Evolutionary conservation across 2,888 invertebrate species (phyloP), one percentile per base, ranked within the genome.

Genomic region (Alentia gelatinosa): DNA sequence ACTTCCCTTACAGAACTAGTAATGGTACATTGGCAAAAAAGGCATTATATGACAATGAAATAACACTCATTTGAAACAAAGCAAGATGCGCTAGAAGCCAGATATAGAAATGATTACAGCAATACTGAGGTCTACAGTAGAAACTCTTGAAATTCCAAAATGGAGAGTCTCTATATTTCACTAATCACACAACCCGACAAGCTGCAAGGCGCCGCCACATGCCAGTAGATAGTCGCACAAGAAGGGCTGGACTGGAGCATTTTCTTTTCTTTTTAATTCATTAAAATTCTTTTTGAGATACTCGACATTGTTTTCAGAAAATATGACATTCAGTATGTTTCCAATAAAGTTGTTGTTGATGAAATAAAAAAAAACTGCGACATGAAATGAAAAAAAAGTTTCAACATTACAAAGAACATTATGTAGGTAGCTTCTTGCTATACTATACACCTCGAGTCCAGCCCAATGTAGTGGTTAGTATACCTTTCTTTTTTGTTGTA

Each of bases 401-500:
- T 42, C 9, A 12, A 7, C 47, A 15, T 7, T 42, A 42, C 47
- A 42, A 42, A 42, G 7, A 42, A n/a, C 9, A 42, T 42, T 42
- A 42, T 42, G 15, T 42, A 15, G 47, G 15, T 42, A 42, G 15
- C 15, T 42, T 15, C 47, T 42, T 42, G n/a, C n/a, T n/a, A 42
- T 42, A 42, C 7, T 15, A 42, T 42, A 42, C 47, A 12, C 15
- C 79, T 79, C 79, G 9, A 79, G 79, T 39, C 37, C 39, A 39
- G 79, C 37, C 37, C n/a, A 26, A 1, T 23, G 19, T 37, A 23
- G 37, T 79, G 35, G 79, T 79, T 79, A 79, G 79, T 79, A 86
- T 86, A 86, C 86, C 86, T 86, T 50, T 86, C 47, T 42, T 42
- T 47, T 86, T 86, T 79, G 79, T 35, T 37, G 86, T 26, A 50